Conservation (phyloP, 64 coral and sea anemone species). For the Montipora foliosa region DNA sequence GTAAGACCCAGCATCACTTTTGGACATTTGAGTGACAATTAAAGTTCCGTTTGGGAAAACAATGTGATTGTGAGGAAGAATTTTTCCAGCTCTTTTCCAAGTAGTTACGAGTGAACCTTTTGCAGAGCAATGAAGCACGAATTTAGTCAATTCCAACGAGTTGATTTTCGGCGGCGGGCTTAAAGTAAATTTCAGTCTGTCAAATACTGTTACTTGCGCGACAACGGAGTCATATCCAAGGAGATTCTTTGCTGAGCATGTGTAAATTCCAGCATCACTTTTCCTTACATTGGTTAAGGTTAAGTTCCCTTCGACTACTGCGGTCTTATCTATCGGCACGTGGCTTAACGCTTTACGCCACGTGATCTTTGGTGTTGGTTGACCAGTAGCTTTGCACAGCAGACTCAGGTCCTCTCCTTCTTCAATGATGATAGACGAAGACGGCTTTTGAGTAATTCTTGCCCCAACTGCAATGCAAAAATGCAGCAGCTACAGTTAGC, state of each 20-base stretch:
- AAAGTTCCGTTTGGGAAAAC: slow-evolving; percentile 35
- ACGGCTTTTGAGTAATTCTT: not conserved
- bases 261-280: slow-evolving; percentile 16
- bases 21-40: not conserved
- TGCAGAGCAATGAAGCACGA: not conserved
- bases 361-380: slow-evolving; percentile 19
- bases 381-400: slow-evolving; percentile 25
- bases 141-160: not conserved
- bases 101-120: not conserved
- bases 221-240: slow-evolving; percentile 16
- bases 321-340: not conserved
- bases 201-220: slow-evolving; percentile 2
- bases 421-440: slow-evolving; percentile 15
- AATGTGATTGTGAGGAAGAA: slow-evolving; percentile 8
- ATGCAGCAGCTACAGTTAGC: too few relatives aligned
- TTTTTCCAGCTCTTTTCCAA: slow-evolving; percentile 1
- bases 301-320: not conserved
- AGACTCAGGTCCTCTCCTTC: slow-evolving; percentile 37
- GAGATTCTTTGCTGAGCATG: slow-evolving; percentile 24
- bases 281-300: not conserved
- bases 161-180: not conserved
- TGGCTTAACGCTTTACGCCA: slow-evolving; percentile 24
- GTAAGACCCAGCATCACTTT: slow-evolving; percentile 29
- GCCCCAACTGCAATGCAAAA: slow-evolving; percentile 2
- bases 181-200: slow-evolving; percentile 20